Evolutionary conservation across 2,113 vertebrate species (phyloP), one percentile per base, ranked within the genome.

Genomic region (Clarias macrocephalus): DNA sequence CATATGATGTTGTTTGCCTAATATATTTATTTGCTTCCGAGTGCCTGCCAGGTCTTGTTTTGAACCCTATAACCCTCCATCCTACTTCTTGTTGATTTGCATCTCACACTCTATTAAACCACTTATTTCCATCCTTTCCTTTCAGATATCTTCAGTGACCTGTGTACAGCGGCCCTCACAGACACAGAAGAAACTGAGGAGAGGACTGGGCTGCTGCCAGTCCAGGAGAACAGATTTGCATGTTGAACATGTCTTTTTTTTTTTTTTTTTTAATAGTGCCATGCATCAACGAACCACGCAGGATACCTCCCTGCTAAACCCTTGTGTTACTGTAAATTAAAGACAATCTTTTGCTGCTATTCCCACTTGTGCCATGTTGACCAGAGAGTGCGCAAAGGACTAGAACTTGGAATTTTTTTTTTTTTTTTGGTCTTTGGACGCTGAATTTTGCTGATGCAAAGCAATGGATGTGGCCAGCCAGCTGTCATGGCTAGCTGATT

Each of bases 61-160:
- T 70, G 56, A 25, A 23, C 70, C 66, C 21, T 60, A 54, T 30
- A 63, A 73, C 42, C 68, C 33, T 28, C 10, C 48, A 57, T 62
- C 42, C 57, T 65, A 59, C 15, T 73, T 75, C 83, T 33, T 70
- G 82, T 70, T 88, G 87, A 15, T 75, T 87, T 82, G 77, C 86
- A 77, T 28, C 66, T 82, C 80, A 33, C 2, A 63, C n/a, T 23
- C 33, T 37, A 12, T 60, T 30, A 52, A 76, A 62, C 28, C 65
- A 21, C 76, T 82, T 48, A 30, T 33, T 89, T 91, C 68, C 59
- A 37, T 91, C 54, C 80, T 84, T 91, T 90, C 52, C 91, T 93
- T 94, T 57, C 95, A 96, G 96, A 97, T 93, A 92, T 89, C 70
- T 96, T 96, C 94, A 95, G 94, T 60, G 95, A 95, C 77, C 93